Percentiles rank a stretch among this genome's conserved stretches.
phyloP scores from a whole-genome alignment of 1,140 invertebrate species.

The Platyura marginata region DNA sequence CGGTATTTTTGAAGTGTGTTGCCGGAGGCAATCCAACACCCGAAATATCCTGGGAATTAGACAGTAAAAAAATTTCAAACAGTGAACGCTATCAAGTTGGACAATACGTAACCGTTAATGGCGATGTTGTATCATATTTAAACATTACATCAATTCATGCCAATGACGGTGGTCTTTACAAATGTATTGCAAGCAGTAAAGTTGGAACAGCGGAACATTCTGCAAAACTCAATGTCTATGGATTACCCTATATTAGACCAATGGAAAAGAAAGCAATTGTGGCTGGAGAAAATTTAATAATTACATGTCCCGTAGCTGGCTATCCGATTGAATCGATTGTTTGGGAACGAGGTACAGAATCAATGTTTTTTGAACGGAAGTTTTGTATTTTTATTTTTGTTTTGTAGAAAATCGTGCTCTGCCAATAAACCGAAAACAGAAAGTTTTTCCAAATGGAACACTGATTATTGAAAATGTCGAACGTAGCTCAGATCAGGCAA shows the following conservation, averaged over 20 bases:
- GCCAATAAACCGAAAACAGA: constrained; percentile 88
- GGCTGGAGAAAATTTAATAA: constrained; percentile 71
- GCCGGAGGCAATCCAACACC: constrained; percentile 55
- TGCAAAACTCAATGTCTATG: constrained; percentile 80
- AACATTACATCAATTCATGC: constrained; percentile 84
- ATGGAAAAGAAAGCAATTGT: constrained; percentile 93
- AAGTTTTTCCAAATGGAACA: constrained; percentile 84
- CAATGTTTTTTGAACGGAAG: neutral
- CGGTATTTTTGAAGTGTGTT: constrained; percentile 63
- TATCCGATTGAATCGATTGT: constrained; percentile 85
- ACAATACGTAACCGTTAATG: constrained; percentile 71
- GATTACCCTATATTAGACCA: constrained; percentile 68
- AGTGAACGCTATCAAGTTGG: constrained; percentile 60
- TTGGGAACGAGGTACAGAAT: constrained; percentile 66
- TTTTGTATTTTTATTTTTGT: neutral
- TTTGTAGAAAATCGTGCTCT: constrained; percentile 36
- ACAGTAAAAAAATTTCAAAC: constrained; percentile 66
- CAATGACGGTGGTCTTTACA: constrained; percentile 85
- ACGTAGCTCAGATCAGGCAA: constrained; percentile 77
- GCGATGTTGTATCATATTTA: constrained; percentile 83
- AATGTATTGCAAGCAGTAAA: constrained; percentile 79
- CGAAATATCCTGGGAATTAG: constrained; percentile 85
- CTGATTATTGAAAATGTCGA: constrained; percentile 89
- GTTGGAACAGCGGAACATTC: constrained; percentile 74
- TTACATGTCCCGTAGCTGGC: constrained; percentile 84